phyloP scores from a whole-genome alignment of 2,113 vertebrate genomes.

The Elaphurus davidianus region DNA sequence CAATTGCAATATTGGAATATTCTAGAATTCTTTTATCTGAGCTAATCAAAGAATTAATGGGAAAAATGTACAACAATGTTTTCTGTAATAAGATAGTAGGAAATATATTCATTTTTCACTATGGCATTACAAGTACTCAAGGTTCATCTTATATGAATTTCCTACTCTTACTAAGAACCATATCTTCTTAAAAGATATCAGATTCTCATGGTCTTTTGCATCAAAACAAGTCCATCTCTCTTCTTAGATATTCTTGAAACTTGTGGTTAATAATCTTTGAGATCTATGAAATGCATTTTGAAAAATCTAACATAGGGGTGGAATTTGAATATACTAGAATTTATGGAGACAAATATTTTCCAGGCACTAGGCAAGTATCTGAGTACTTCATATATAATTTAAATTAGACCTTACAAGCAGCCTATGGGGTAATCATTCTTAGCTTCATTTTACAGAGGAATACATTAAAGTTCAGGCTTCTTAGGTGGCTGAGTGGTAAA shows the following conservation, averaged over 20 bases:
- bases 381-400: background rate
- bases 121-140: background rate
- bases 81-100: background rate
- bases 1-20: background rate
- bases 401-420: background rate
- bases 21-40: background rate
- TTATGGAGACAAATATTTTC: background rate
- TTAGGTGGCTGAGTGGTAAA: background rate
- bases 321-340: background rate
- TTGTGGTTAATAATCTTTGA: background rate
- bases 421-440: background rate
- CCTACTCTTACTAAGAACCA: background rate
- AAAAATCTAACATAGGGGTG: background rate
- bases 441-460: background rate
- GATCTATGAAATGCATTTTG: background rate
- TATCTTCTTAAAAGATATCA: background rate
- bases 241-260: background rate
- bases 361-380: background rate
- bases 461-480: background rate
- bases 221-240: background rate
- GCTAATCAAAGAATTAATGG: background rate
- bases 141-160: background rate
- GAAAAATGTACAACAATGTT: background rate
- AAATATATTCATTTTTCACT: background rate
- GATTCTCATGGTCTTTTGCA: background rate